Base-by-base conservation (phyloP, 2,888 invertebrate species). In the Plutella xylostella region DNA sequence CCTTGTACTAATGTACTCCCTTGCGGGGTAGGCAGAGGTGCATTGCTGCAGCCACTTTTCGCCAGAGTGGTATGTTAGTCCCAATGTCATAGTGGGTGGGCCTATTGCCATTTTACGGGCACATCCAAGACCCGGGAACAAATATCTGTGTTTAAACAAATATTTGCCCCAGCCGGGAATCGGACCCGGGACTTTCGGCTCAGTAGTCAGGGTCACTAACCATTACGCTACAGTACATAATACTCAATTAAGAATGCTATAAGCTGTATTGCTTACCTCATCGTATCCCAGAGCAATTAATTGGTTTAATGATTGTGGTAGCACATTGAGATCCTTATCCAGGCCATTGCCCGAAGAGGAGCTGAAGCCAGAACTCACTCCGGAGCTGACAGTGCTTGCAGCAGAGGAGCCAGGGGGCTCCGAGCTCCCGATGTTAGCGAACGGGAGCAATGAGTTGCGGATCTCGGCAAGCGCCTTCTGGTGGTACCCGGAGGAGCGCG, bases 401-500 rank as follows among this genome's bases (percentile, higher is more conserved):
- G 91, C 91, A 55, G 91, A 91, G 1, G 90, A 90, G 55, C 89
- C 89, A 33, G 88, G 87, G 41, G 90, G 88, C 57, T 88, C 88
- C 4, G 84, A 77, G 52, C 64, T 82, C 47, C 83, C 80, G 56
- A 82, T 88, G 64, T 92, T 92, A 45, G 92, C 92, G 71, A 92
- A 93, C 44, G 93, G 93, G 60, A 91, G 85, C 59, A 93, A 76
- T 49, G 93, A 92, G 73, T 92, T 92, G 58, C 93, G 88, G 65
- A 93, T 94, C 79, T 93, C 91, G 78, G 92, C 92, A 76, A 94
- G 88, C 68, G 93, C 93, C 85, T 93, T 92, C 78, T 92, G 92
- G 80, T 91, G 91, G 80, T 93, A 93, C 83, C 91, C 91, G 84
- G 90, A 88, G 71, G 87, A 87, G 82, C 89, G 89, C 85, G 88